Evolutionary conservation across 2,113 vertebrate species (phyloP), one percentile per base, ranked within the genome.

Genomic region (Ploceus nigricollis): DNA sequence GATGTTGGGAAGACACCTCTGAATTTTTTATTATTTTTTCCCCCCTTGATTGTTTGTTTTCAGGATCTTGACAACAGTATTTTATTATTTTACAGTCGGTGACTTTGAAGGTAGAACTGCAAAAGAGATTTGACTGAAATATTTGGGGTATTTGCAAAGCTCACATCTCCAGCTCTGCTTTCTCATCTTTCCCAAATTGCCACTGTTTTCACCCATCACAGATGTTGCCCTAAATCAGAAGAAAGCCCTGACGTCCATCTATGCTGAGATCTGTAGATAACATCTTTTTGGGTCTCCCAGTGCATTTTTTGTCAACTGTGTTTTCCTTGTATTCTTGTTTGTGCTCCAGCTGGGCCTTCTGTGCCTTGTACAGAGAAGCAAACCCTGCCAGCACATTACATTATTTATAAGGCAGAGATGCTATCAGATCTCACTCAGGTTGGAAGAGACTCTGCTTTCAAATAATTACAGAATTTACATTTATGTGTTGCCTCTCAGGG

Each of bases 351-450:
- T 82, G 87, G 93, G 77, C 90, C 95, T 89, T 91, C 89, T 89
- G 79, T 87, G 91, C 91, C 88, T 86, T n/a, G 73, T 39, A 33
- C 50, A 33, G 79, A 71, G 89, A 51, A 68, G 92, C 47, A 89
- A 92, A 66, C 68, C 66, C 88, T 93, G 91, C 94, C 90, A 94
- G 90, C 88, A 76, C 79, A 44, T 94, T 97, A 71, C 90, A 93
- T 96, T 94, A 96, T 95, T 96, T 94, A 89, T 96, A 94, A 96
- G 95, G 94, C 89, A 90, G 93, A 89, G 85, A 95, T 58, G 60
- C 89, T 90, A 90, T 95, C 91, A 72, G 93, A 89, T 95, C 94
- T 96, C 89, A 83, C 80, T 95, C 88, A 92, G 89, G 90, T 92
- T 96, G 96, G 87, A 95, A 91, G 77, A 89, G 91, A 50, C 89